Percentiles rank a stretch among this genome's conserved stretches.
Conservation (phyloP, 2,113 vertebrate genomes). For the Garra rufa region DNA sequence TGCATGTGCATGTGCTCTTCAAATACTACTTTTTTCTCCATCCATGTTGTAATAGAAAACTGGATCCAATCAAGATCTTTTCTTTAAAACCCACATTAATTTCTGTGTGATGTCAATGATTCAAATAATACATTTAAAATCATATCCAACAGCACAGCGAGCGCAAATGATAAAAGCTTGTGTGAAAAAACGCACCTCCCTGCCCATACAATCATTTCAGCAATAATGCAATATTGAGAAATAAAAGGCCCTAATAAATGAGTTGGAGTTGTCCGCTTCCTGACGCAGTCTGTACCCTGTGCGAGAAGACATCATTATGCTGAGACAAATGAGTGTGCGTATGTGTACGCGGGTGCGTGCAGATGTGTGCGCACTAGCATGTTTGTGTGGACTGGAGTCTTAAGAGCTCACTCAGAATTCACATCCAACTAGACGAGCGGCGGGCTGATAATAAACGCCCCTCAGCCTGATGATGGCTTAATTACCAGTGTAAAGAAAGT, state of each 20-base stretch:
- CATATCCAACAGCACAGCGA: conserved; percentile 48
- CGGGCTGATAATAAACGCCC: conserved; percentile 57
- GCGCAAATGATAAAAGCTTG: conserved; percentile 51
- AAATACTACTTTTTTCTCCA: background rate
- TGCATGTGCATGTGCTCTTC: background rate
- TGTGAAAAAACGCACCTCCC: conserved; percentile 54
- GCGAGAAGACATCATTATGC: conserved; percentile 56
- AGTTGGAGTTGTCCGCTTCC: conserved; percentile 50
- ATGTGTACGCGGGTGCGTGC: background rate
- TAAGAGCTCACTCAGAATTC: conserved; percentile 55
- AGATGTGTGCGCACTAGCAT: background rate
- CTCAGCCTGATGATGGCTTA: conserved; percentile 56
- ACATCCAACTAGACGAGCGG: conserved; percentile 53
- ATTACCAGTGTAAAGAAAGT: conserved; percentile 63
- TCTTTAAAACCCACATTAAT: conserved; percentile 37
- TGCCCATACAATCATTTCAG: conserved; percentile 55
- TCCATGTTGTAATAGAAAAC: conserved; percentile 10
- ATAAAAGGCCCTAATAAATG: conserved; percentile 60
- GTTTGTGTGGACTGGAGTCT: conserved; percentile 42
- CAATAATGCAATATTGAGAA: conserved; percentile 55
- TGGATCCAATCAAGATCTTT: conserved; percentile 36
- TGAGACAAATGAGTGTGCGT: conserved; percentile 50
- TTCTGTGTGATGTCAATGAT: conserved; percentile 38
- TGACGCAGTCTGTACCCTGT: conserved; percentile 54
- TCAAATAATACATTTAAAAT: conserved; percentile 39